Percentiles rank a stretch among this genome's conserved stretches.
Conservation (phyloP, 2,888 invertebrate species). For the Cepaea hortensis region DNA sequence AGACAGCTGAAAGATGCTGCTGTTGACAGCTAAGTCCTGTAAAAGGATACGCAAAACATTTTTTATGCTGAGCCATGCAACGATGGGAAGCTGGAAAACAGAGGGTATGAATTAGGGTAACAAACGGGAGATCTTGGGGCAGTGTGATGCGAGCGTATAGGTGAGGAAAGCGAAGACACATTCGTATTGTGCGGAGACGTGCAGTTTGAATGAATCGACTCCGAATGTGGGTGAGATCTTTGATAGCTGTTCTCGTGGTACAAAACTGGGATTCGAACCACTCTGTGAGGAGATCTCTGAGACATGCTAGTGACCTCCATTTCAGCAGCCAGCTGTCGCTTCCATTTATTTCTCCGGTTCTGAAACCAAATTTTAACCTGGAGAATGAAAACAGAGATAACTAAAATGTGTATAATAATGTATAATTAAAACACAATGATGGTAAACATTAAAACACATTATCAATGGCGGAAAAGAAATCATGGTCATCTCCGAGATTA, state of each 20-base stretch:
- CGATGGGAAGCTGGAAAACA: slow-evolving; percentile 56
- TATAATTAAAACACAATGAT: too few relatives aligned
- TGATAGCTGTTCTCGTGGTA: slow-evolving; percentile 84
- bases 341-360: slow-evolving; percentile 77
- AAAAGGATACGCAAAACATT: too few relatives aligned
- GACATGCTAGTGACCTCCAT: slow-evolving; percentile 82
- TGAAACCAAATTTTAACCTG: slow-evolving; percentile 77
- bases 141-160: slow-evolving; percentile 47
- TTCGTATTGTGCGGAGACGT: slow-evolving; percentile 49
- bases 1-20: too few relatives aligned
- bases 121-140: slow-evolving; percentile 57
- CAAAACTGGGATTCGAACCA: slow-evolving; percentile 94
- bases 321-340: slow-evolving; percentile 82
- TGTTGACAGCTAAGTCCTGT: too few relatives aligned
- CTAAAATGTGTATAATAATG: neutral
- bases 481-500: too few relatives aligned
- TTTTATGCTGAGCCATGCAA: slow-evolving; percentile 58
- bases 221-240: slow-evolving; percentile 50
- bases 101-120: slow-evolving; percentile 59
- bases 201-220: slow-evolving; percentile 43
- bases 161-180: slow-evolving; percentile 47
- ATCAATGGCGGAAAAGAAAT: too few relatives aligned
- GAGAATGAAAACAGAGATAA: neutral
- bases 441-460: too few relatives aligned
- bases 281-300: slow-evolving; percentile 86